These are phyloP conservation scores for Apodemus speciosus DNA, from an alignment of 2,113 vertebrate species.

Conservation along the genomic window DNA sequence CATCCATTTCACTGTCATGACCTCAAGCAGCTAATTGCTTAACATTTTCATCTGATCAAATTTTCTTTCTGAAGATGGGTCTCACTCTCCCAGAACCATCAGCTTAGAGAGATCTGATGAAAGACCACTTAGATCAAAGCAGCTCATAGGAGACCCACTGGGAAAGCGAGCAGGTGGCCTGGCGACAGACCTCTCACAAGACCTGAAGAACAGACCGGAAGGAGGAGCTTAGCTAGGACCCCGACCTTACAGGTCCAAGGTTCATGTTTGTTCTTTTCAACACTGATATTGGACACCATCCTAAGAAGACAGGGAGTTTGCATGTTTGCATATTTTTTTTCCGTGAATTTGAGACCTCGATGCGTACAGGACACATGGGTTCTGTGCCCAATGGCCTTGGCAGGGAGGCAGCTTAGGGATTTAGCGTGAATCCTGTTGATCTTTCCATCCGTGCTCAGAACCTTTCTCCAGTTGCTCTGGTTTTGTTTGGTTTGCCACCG, in stretches of 20 bases:
- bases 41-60: neutral
- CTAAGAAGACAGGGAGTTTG: constrained; percentile 40
- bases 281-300: neutral
- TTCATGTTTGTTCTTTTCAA: neutral
- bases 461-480: neutral
- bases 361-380: constrained; percentile 87
- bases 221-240: no score
- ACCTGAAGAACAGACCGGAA: neutral
- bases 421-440: neutral
- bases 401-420: neutral
- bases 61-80: neutral
- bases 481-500: neutral
- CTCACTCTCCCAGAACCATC: neutral
- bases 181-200: rapidly evolving
- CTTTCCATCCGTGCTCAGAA: neutral
- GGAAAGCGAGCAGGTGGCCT: neutral
- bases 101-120: neutral
- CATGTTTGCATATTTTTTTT: constrained; percentile 78
- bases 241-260: neutral
- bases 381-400: neutral
- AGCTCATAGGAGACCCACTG: neutral
- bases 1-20: neutral
- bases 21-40: neutral
- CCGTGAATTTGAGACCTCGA: constrained; percentile 87
- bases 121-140: neutral